Evolutionary conservation across 2,888 invertebrate species (phyloP).

Genomic region (Philaethria dido): DNA sequence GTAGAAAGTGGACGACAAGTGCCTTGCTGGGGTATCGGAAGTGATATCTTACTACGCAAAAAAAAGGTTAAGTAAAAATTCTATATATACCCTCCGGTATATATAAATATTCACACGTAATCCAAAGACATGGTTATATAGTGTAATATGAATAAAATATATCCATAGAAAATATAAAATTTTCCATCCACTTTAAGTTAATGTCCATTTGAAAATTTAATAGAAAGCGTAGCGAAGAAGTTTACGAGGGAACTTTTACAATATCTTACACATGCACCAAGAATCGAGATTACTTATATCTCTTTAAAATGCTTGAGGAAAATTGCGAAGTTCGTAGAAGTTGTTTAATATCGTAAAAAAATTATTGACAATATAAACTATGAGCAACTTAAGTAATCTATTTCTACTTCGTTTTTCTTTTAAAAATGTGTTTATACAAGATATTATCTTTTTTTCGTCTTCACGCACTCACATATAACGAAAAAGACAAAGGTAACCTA

Average conservation of each 20-base stretch:
- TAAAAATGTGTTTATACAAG: neutral
- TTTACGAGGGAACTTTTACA: slow-evolving; percentile 37
- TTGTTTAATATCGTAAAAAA: slow-evolving; percentile 25
- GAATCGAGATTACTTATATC: slow-evolving; percentile 34
- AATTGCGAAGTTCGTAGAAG: slow-evolving; percentile 32
- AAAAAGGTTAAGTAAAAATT: no score
- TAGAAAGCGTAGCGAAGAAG: slow-evolving; percentile 31
- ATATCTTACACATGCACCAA: slow-evolving; percentile 37
- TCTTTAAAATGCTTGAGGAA: slow-evolving; percentile 35
- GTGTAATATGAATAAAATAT: neutral
- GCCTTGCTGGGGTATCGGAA: no score
- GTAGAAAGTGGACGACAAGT: no score
- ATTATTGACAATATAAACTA: slow-evolving; percentile 24
- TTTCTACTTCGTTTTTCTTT: neutral
- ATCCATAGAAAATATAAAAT: slow-evolving; percentile 5
- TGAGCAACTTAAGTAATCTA: slow-evolving; percentile 11
- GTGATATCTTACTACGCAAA: no score
- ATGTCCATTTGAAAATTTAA: slow-evolving; percentile 36
- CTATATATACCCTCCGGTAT: no score
- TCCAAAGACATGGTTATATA: neutral
- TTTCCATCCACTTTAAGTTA: slow-evolving; percentile 22
- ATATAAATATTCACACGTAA: neutral
- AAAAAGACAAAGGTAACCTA: no score
- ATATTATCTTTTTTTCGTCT: no score
- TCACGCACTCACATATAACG: no score